phyloP scores from a whole-genome alignment of 2,797 vertebrate genomes.

The Spondyliosoma cantharus region DNA sequence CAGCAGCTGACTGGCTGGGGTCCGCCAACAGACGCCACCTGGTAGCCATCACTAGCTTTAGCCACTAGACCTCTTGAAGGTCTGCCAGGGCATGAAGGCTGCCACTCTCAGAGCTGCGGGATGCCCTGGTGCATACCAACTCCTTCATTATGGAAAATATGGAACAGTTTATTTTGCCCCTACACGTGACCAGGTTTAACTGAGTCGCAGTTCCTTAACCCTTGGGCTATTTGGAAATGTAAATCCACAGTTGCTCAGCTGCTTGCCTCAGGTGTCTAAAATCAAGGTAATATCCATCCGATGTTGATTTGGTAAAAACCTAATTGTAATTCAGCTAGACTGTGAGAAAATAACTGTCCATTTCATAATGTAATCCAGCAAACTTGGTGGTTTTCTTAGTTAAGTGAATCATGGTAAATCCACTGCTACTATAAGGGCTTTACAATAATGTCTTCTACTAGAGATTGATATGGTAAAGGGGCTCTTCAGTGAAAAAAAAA shows the following conservation, averaged over 20 bases:
- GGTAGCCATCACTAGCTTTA: constrained; percentile 70
- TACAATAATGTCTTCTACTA: background rate
- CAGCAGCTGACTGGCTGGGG: constrained; percentile 50
- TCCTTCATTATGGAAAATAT: constrained; percentile 68
- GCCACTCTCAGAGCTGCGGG: constrained; percentile 51
- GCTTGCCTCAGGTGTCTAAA: background rate
- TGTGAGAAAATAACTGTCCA: constrained; percentile 3
- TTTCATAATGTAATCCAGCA: background rate
- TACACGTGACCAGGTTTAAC: constrained; percentile 57
- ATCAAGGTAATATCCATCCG: background rate
- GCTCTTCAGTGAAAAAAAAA: background rate
- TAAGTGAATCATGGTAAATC: background rate
- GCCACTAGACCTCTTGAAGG: constrained; percentile 62
- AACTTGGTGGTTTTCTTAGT: background rate
- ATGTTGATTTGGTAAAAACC: background rate
- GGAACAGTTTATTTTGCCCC: constrained; percentile 64
- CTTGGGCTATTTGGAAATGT: constrained; percentile 31
- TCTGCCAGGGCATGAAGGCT: constrained; percentile 66
- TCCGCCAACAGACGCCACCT: constrained; percentile 71
- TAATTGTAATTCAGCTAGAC: background rate
- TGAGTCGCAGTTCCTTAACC: constrained; percentile 17
- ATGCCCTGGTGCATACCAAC: constrained; percentile 56
- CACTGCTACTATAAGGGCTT: background rate
- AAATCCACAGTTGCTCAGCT: constrained; percentile 26
- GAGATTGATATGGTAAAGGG: background rate